Evolutionary conservation across 1,140 invertebrate genomes (phyloP).

Genomic region (Dinoponera quadriceps): DNA sequence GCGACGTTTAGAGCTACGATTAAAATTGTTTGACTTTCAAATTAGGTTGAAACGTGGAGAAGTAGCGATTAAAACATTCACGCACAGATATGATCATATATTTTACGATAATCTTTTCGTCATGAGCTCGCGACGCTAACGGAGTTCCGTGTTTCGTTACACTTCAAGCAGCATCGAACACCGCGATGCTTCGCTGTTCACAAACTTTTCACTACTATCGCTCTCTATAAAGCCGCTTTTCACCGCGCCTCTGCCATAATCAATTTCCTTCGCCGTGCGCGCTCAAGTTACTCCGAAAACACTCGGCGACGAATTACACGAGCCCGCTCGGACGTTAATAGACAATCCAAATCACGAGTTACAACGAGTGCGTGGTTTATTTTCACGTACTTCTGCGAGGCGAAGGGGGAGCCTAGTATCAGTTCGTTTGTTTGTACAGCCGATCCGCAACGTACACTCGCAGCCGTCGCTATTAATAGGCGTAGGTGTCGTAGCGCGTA

Average conservation of each 20-base stretch:
- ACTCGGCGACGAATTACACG: slow-evolving; percentile 53
- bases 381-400: slow-evolving; percentile 63
- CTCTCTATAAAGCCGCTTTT: slow-evolving; percentile 34
- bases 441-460: slow-evolving; percentile 59
- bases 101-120: not conserved
- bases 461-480: slow-evolving; percentile 78
- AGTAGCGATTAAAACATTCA: not conserved
- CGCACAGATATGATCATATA: not conserved
- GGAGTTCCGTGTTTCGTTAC: not conserved
- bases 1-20: not conserved
- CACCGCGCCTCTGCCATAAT: slow-evolving; percentile 28
- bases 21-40: not conserved
- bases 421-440: slow-evolving; percentile 71
- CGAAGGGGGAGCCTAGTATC: slow-evolving; percentile 33
- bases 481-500: slow-evolving; percentile 74
- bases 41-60: not conserved
- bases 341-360: slow-evolving; percentile 63
- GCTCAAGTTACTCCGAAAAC: slow-evolving; percentile 55
- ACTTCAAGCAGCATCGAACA: not conserved
- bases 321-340: slow-evolving; percentile 55
- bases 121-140: not conserved
- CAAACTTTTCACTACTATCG: slow-evolving; percentile 17
- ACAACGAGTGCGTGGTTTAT: slow-evolving; percentile 61
- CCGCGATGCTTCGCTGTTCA: not conserved
- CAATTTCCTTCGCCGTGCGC: slow-evolving; percentile 12